Evolutionary conservation across 2,888 invertebrate species (phyloP).

Genomic region (Lamproptera curius): DNA sequence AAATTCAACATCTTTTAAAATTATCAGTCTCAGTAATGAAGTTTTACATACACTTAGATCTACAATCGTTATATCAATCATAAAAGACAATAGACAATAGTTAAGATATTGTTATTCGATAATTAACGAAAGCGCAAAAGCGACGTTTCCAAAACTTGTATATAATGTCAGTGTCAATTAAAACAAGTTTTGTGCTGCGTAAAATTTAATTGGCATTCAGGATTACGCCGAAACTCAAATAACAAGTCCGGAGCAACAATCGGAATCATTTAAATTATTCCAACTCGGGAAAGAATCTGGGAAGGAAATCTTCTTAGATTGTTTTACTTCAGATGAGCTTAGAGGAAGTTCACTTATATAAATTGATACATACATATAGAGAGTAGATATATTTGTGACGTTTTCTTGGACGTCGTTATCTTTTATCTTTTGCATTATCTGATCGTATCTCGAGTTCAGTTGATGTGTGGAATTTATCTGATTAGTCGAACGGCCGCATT

Average conservation of each 20-base stretch:
- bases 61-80: no score
- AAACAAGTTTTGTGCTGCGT: no score
- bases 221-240: neutral
- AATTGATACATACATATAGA: no score
- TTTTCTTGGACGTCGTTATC: slow-evolving; percentile 6
- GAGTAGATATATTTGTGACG: no score
- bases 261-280: neutral
- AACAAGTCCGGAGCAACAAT: neutral
- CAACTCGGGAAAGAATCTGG: slow-evolving; percentile 1
- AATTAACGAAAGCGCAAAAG: no score
- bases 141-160: no score
- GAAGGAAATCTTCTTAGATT: neutral
- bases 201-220: neutral
- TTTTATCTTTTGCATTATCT: slow-evolving; percentile 12
- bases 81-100: no score
- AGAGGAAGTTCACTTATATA: neutral
- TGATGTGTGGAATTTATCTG: slow-evolving; percentile 1
- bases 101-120: no score
- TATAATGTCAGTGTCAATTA: no score
- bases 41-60: no score
- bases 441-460: neutral
- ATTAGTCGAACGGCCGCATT: slow-evolving; percentile 21
- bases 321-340: slow-evolving; percentile 1
- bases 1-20: no score
- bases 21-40: no score